Evolutionary conservation across 2,797 vertebrate genomes (phyloP), one percentile per base, ranked within the genome.

Genomic region (Delichon dasypus): DNA sequence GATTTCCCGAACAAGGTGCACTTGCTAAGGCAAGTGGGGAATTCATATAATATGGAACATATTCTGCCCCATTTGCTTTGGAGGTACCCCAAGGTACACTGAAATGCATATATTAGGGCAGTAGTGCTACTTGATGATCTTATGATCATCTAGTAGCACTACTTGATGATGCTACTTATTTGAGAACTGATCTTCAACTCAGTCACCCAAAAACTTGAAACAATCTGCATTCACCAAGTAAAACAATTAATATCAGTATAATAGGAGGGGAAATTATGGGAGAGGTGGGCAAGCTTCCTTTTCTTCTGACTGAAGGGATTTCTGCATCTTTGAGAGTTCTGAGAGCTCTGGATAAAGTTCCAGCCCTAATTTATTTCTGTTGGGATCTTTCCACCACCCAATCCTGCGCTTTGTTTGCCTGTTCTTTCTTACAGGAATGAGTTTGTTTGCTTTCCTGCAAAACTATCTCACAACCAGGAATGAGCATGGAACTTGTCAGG

Each of bases 361-460:
- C 29, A 93, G 44, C 48, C 57, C 32, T 82, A 71, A 22, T 66
- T 90, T 92, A 72, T 95, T 89, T 95, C 48, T 54, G 19, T 86
- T 91, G 82, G 55, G 30, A 84, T 84, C 73, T 72, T 93, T 88
- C 44, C 58, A 88, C 44, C 18, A 29, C 29, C 8, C 40, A 51
- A 2, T 61, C 42, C 58, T 2, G 2, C 36, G n/a, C 30, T 88
- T 84, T 26, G 21, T 89, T 95, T 91, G 55, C 62, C 79, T 88
- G 27, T 70, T 89, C 62, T 72, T 92, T 91, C 72, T 81, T 95
- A 75, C 18, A 74, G 64, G 55, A 80, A 86, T 81, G 30, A 45
- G n/a, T 80, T 93, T 64, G 45, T 92, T 95, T 91, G 51, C 92
- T 89, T 92, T 95, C 50, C 68, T 93, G 36, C 48, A 88, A 81